Evolutionary conservation across 2,888 invertebrate species (phyloP).

Genomic region (Cabera pusaria): DNA sequence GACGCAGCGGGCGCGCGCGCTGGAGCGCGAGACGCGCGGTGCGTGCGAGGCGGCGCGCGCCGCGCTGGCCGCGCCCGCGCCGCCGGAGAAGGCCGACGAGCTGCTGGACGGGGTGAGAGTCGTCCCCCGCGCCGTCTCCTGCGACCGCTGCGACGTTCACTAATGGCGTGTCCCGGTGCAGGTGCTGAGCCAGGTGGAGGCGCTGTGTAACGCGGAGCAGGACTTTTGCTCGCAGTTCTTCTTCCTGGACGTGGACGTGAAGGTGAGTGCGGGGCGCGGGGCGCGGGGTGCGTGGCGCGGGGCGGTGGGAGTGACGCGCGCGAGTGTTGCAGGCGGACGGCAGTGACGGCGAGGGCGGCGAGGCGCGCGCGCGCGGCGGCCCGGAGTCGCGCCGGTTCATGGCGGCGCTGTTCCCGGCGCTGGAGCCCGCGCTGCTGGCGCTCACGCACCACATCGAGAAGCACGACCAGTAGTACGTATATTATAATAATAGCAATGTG

Average conservation of each 20-base stretch:
- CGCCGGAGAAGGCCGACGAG: conserved; percentile 45
- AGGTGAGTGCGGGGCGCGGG: conserved; percentile 53
- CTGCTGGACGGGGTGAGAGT: conserved; percentile 43
- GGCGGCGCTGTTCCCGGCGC: conserved; percentile 93
- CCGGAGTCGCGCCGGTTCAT: conserved; percentile 92
- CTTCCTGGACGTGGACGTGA: conserved; percentile 86
- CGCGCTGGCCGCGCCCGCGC: conserved; percentile 49
- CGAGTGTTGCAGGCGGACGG: conserved; percentile 1
- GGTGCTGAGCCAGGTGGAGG: conserved; percentile 93
- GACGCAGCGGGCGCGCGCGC: conserved; percentile 91
- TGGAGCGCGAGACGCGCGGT: conserved; percentile 92
- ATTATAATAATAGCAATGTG: too few species aligned
- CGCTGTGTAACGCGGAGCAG: conserved; percentile 96
- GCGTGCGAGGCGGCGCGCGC: conserved; percentile 90
- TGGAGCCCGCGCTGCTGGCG: conserved; percentile 93
- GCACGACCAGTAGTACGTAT: conserved; percentile 95
- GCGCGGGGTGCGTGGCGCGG: too few species aligned
- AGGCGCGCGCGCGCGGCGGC: conserved; percentile 42
- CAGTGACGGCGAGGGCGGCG: conserved; percentile 36
- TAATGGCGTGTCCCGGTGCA: conserved; percentile 65
- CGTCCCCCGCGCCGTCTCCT: conserved; percentile 84
- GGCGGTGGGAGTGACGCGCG: neutral
- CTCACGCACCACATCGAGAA: conserved; percentile 94
- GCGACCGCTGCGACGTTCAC: conserved; percentile 85
- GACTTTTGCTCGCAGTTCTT: conserved; percentile 97